Conservation (phyloP, 2,888 invertebrate genomes). For the Pterostichus niger region DNA sequence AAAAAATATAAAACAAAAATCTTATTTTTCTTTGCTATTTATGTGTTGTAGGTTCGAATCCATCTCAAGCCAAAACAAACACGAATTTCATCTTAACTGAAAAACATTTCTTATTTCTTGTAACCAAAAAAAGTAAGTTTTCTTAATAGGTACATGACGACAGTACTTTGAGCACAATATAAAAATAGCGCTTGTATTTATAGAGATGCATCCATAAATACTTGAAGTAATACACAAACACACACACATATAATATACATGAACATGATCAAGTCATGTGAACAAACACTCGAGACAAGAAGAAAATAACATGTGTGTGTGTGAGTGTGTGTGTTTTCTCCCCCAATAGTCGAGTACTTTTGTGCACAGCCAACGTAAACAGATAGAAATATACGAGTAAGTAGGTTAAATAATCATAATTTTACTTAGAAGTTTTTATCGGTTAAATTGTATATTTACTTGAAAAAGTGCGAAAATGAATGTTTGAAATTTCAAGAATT, state of each 20-base stretch:
- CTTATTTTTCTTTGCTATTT: slow-evolving; percentile 2
- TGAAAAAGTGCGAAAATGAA: slow-evolving; percentile 2
- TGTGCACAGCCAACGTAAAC: slow-evolving; percentile 1
- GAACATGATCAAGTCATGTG: slow-evolving; percentile 20
- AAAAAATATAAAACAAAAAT: slow-evolving; percentile 1
- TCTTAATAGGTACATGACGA: slow-evolving; percentile 44
- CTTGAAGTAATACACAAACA: slow-evolving; percentile 27
- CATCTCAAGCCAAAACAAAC: slow-evolving; percentile 21
- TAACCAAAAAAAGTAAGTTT: slow-evolving; percentile 41
- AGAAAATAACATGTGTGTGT: background rate
- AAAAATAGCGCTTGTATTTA: slow-evolving; percentile 45
- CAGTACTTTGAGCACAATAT: slow-evolving; percentile 18
- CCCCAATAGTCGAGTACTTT: background rate
- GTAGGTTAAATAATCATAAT: slow-evolving; percentile 8
- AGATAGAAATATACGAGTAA: slow-evolving; percentile 11
- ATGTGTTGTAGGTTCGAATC: background rate
- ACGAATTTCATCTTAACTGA: slow-evolving; percentile 28
- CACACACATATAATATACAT: background rate
- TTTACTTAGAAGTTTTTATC: slow-evolving; percentile 6
- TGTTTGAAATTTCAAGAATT: background rate
- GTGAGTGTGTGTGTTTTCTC: slow-evolving; percentile 1
- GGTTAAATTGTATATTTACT: slow-evolving; percentile 3
- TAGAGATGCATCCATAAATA: slow-evolving; percentile 56
- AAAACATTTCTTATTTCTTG: slow-evolving; percentile 11
- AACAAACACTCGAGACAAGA: slow-evolving; percentile 29